Base-by-base conservation (phyloP, 1,140 invertebrate species). In the Caerostris extrusa region DNA sequence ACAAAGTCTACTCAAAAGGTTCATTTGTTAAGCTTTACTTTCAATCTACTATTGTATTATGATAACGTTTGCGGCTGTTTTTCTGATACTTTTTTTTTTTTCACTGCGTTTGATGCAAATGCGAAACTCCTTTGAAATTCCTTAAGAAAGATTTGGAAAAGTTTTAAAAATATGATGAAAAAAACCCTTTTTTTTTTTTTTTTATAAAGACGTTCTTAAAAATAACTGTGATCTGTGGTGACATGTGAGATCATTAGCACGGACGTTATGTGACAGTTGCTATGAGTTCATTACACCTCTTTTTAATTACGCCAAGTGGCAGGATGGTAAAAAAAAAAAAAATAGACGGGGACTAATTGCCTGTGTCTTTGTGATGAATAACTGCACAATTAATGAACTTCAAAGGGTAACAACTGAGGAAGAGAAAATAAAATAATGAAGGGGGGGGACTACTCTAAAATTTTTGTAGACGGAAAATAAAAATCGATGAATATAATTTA, bases 251-350 rank as follows among this genome's bases (percentile, higher is more conserved):
- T 17, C 56, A 57, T 85, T 85, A 58, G 55, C 83, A 7, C 4
- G 83, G 5, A 14, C 55, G 17, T 85, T 58, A 85, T 85, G 19
- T 61, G 90, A 91, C 90, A 91, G 71, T 61, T 61, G 77, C 60
- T 19, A 34, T 60, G 69, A 82, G 90, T 91, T 91, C 90, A 61
- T 91, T 91, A 91, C 50, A 91, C 90, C 90, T 56, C 77, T 17
- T 92, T 92, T 92, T 81, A 92, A 92, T 92, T 92, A 92, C 50
- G 71, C 55, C 56, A 92, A 92, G 90, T 92, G 90, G 55, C 90
- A 85, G n/a, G 50, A 77, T 60, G 19, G 17, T 17, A 67, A 67
- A 34, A 34, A 34, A 34, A 34, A 34, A 34, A 85, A 85, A 85
- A 85, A 61, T 56, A n/a, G 81, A 85, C 90, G 34, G 55, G 50